Conservation (phyloP, 2,888 invertebrate species). For the Eucriotettix oculatus region DNA sequence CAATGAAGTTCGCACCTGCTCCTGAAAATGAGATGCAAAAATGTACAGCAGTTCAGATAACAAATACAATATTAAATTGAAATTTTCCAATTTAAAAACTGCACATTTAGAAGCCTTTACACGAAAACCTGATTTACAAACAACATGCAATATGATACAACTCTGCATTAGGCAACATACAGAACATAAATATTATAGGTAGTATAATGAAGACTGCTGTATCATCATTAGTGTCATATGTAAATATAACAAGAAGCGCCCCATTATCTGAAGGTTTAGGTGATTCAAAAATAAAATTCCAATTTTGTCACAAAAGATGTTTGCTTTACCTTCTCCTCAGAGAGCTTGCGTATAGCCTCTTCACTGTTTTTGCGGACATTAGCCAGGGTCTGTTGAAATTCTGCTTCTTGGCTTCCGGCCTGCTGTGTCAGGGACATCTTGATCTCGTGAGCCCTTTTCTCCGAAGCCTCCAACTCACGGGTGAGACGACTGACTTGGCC, state of each 20-base stretch:
- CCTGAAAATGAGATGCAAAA: conserved; percentile 23
- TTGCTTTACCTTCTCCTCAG: conserved; percentile 49
- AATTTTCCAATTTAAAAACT: too few relatives aligned
- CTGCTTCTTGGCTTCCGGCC: conserved; percentile 60
- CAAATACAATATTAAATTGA: too few relatives aligned
- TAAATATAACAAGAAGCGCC: too few relatives aligned
- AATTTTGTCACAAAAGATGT: too few relatives aligned
- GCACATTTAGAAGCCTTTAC: too few relatives aligned
- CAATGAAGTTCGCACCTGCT: conserved; percentile 51
- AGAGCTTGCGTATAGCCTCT: conserved; percentile 55
- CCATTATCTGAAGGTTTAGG: too few relatives aligned
- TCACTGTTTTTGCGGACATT: conserved; percentile 56
- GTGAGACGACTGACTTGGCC: conserved; percentile 54
- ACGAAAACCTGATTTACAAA: neutral
- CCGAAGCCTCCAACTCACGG: conserved; percentile 59
- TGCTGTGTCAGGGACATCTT: conserved; percentile 53
- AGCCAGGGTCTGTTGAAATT: conserved; percentile 56
- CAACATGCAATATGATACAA: neutral
- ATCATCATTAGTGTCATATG: too few relatives aligned
- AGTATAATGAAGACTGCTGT: too few relatives aligned
- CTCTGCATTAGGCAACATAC: too few relatives aligned
- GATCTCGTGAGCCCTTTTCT: conserved; percentile 46
- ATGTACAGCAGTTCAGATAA: too few relatives aligned
- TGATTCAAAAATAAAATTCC: too few relatives aligned
- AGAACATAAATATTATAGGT: too few relatives aligned